phyloP scores from a whole-genome alignment of 2,888 invertebrate genomes.

The Ephialtes manifestator region DNA sequence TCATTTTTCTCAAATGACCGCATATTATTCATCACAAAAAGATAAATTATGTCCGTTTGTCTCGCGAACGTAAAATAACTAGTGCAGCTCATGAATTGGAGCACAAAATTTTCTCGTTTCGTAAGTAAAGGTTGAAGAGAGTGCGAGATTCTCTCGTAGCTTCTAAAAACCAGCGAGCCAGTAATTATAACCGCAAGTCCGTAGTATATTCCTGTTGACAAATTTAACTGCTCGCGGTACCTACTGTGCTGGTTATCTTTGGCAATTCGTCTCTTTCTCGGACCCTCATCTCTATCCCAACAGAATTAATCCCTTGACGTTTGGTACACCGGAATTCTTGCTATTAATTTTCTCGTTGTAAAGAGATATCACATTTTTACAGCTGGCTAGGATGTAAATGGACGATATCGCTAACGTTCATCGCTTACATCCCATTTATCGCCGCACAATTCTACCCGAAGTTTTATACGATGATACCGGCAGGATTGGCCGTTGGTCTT shows the following conservation, averaged over 20 bases:
- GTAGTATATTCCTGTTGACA: slow-evolving; percentile 29
- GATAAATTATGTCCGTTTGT: slow-evolving; percentile 30
- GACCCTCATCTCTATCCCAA: background rate
- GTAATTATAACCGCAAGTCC: slow-evolving; percentile 9
- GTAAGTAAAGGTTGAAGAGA: background rate
- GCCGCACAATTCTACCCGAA: slow-evolving; percentile 95
- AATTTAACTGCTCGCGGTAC: background rate
- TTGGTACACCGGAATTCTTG: background rate
- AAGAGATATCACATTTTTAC: slow-evolving; percentile 57
- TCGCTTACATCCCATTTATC: slow-evolving; percentile 97
- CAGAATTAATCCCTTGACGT: background rate
- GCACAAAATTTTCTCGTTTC: background rate
- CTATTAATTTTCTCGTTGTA: background rate
- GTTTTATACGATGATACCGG: slow-evolving; percentile 94
- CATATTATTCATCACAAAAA: slow-evolving; percentile 28
- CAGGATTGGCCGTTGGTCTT: slow-evolving; percentile 93
- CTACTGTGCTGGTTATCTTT: slow-evolving; percentile 7
- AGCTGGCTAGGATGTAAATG: slow-evolving; percentile 97
- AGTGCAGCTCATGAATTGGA: background rate
- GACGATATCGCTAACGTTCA: slow-evolving; percentile 94
- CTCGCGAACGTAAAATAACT: background rate
- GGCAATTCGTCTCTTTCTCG: slow-evolving; percentile 11
- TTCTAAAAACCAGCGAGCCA: background rate
- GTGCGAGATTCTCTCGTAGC: background rate
- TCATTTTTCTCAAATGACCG: slow-evolving; percentile 30